A percentile compares a stretch with the other conserved stretches of the same genome.
Conservation (phyloP, 2,113 vertebrate species). For the Hydrochoerus hydrochaeris region DNA sequence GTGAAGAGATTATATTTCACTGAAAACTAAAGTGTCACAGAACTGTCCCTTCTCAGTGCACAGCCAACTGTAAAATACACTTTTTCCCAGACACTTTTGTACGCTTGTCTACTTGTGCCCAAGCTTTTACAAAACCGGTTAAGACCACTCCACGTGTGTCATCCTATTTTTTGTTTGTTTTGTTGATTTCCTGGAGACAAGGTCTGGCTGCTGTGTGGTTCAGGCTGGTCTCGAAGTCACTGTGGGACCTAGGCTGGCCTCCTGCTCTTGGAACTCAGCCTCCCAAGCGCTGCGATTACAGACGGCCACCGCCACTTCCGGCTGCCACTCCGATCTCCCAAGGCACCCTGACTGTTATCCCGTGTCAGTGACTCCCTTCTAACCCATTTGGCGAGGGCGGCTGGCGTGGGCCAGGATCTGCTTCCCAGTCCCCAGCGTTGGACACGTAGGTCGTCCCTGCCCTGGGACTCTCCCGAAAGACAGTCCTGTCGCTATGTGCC, state of each 20-base stretch:
- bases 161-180: neutral
- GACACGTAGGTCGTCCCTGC: neutral
- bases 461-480: neutral
- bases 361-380: neutral
- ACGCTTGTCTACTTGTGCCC: neutral
- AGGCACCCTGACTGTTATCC: neutral
- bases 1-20: neutral
- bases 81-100: neutral
- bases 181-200: neutral
- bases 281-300: neutral
- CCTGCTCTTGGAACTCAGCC: neutral
- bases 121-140: neutral
- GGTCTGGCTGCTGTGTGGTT: neutral
- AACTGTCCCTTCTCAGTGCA: neutral
- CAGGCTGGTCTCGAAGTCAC: neutral
- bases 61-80: neutral
- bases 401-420: neutral
- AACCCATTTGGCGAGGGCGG: neutral
- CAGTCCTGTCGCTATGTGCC: neutral
- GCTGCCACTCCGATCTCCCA: neutral
- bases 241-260: neutral
- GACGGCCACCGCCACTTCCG: neutral
- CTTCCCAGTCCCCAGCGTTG: fast-evolving
- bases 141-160: neutral
- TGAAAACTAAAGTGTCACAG: neutral